Evolutionary conservation across 2,797 vertebrate species (phyloP).

Genomic region (Anas acuta): DNA sequence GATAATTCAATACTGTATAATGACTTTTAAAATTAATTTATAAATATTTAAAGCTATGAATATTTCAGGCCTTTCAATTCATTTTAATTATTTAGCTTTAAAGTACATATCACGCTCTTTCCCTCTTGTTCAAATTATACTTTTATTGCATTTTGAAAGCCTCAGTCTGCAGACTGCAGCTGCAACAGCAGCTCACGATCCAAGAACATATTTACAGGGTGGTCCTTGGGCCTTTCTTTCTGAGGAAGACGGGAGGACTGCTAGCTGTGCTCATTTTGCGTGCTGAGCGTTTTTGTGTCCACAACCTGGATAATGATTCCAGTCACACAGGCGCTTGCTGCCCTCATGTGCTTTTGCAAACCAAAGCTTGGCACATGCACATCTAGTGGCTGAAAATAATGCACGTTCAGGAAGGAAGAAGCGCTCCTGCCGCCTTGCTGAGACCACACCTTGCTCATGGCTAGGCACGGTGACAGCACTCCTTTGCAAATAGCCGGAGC

Average conservation of each 20-base stretch:
- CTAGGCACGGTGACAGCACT: background rate
- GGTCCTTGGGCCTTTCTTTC: background rate
- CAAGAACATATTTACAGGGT: background rate
- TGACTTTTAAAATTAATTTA: slow-evolving; percentile 46
- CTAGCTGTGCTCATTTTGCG: background rate
- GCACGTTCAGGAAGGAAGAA: background rate
- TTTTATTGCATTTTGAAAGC: slow-evolving; percentile 36
- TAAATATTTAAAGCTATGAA: slow-evolving; percentile 61
- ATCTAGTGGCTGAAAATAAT: background rate
- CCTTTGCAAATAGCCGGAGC: background rate
- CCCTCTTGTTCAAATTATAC: background rate
- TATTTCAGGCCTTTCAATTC: slow-evolving; percentile 41
- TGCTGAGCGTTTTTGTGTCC: background rate
- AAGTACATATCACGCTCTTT: background rate
- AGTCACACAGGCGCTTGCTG: slow-evolving; percentile 16
- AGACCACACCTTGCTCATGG: background rate
- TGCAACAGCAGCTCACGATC: background rate
- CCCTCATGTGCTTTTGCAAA: slow-evolving; percentile 7
- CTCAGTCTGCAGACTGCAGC: background rate
- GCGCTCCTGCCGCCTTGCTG: background rate
- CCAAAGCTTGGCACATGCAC: background rate
- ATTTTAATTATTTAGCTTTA: slow-evolving; percentile 59
- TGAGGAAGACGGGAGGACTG: background rate
- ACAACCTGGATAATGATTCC: background rate
- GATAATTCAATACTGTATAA: background rate